phyloP scores from a whole-genome alignment of 2,797 vertebrate species.

The Sarcoramphus papa region DNA sequence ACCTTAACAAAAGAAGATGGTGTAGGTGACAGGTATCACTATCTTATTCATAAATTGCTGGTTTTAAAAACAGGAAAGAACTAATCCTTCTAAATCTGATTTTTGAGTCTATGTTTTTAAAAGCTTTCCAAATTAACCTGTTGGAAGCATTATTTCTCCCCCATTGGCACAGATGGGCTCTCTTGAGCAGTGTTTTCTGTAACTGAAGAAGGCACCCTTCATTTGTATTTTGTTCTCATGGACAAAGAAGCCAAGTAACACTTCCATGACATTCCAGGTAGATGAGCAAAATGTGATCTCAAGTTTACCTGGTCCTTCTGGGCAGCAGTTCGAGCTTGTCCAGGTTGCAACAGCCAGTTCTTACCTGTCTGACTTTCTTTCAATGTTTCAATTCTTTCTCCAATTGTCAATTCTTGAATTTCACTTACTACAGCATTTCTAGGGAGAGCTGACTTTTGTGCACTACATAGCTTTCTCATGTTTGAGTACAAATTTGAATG shows the following conservation, averaged over 20 bases:
- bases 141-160: neutral
- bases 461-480: neutral
- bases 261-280: neutral
- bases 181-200: neutral
- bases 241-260: neutral
- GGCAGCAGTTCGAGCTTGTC: neutral
- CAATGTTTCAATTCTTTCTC: neutral
- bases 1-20: neutral
- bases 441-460: neutral
- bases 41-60: neutral
- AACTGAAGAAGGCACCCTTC: neutral
- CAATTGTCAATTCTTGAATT: neutral
- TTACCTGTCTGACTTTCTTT: neutral
- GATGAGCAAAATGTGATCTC: neutral
- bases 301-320: neutral
- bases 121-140: neutral
- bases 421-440: neutral
- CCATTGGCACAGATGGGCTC: neutral
- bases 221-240: neutral
- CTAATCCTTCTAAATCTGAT: neutral
- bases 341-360: neutral
- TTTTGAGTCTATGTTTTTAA: neutral
- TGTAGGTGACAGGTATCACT: neutral
- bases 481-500: neutral
- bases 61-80: neutral